Evolutionary conservation across 1,140 invertebrate species (phyloP), one percentile per base, ranked within the genome.

Genomic region (Leptinotarsa texana): DNA sequence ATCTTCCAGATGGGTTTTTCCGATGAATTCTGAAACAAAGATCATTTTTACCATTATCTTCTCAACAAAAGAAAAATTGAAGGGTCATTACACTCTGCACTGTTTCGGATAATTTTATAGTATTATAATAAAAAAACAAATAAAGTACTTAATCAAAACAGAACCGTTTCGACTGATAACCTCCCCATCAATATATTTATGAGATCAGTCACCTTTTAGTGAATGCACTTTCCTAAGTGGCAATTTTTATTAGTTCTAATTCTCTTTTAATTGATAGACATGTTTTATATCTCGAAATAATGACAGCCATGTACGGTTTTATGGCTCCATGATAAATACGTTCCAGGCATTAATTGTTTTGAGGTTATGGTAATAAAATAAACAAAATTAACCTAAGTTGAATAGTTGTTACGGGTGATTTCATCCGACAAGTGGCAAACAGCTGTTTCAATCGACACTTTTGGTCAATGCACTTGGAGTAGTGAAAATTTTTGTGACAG

Each of bases 21-120:
- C 74, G 24, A 80, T 77, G 48, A 74, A 77, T 72, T 79, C 79
- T 80, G 77, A 33, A 80, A 79, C 17, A 65, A 71, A 70, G 42
- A 27, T 3, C 33, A 42, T 57, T 67, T 73, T 57, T n/a, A n/a
- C 21, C 22, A 65, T 24, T 22, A 33, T 21, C 21, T 21, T n/a
- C 17, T 21, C 15, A 62, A 62, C 17, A 13, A 62, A n/a, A 21
- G 8, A 17, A 62, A 62, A 62, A 62, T n/a, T 62, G 61, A 18
- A 8, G 5, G 6, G 61, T 21, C 61, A 33, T 33, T 62, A 62
- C 15, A 62, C 17, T 21, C 61, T 13, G 17, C 61, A 18, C 17
- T 62, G 63, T 65, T 65, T 17, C 3, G 6, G 21, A 33, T 65
- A n/a, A 21, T 4, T 65, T 65, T 13, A 33, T 65, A 18, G 24